phyloP scores from a whole-genome alignment of 2,113 vertebrate species.

The Meles meles region DNA sequence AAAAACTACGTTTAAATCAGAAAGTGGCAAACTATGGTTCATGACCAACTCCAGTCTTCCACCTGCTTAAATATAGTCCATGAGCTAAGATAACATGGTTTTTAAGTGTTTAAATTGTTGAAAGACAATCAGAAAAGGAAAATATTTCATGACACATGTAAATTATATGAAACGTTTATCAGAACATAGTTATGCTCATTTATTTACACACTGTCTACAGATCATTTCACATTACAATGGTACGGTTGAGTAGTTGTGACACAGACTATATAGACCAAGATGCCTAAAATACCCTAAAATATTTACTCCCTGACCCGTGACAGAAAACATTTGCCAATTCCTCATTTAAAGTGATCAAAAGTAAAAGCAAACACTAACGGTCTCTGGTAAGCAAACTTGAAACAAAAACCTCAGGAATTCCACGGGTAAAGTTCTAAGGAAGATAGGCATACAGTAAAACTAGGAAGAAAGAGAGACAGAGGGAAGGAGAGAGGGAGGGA shows the following conservation, averaged over 20 bases:
- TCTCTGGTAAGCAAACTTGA: not conserved
- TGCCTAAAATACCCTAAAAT: not conserved
- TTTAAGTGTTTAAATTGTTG: not conserved
- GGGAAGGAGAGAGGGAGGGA: not conserved
- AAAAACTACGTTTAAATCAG: not conserved
- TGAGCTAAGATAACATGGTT: not conserved
- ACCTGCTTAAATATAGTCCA: not conserved
- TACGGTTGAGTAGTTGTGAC: not conserved
- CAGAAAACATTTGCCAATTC: not conserved
- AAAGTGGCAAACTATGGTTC: not conserved
- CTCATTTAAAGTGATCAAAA: not conserved
- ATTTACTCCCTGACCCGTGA: not conserved
- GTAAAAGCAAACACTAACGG: not conserved
- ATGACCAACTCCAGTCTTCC: not conserved
- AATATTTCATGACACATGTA: not conserved
- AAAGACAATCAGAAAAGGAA: constrained; percentile 12
- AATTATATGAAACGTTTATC: not conserved
- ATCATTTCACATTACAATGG: not conserved
- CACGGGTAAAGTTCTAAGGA: not conserved
- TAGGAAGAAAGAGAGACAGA: not conserved
- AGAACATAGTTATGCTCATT: not conserved
- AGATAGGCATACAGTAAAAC: not conserved
- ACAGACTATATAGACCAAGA: not conserved
- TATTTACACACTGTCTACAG: not conserved
- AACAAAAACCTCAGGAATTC: not conserved